These are phyloP conservation scores for Mixornis gularis DNA, from an alignment of 2,113 vertebrate species.

Conservation along the genomic window DNA sequence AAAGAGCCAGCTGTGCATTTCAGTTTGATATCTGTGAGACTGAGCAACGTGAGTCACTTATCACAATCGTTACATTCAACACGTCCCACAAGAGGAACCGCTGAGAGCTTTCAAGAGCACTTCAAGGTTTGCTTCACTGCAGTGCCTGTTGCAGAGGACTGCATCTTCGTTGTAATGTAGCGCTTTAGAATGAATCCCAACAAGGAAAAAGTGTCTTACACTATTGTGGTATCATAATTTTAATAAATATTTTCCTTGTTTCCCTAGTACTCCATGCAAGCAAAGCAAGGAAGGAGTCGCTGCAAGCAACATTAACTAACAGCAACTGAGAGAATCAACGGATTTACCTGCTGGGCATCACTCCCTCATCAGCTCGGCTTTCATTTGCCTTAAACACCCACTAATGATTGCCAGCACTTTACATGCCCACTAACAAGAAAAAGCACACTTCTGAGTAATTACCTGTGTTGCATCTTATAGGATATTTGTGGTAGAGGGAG, in stretches of 20 bases:
- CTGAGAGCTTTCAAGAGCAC: constrained; percentile 31
- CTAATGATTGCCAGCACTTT: background rate
- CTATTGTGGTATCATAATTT: background rate
- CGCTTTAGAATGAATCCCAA: background rate
- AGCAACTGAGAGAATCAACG: background rate
- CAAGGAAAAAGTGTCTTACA: background rate
- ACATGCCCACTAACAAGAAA: background rate
- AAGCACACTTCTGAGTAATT: background rate
- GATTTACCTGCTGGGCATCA: background rate
- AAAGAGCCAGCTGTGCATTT: background rate
- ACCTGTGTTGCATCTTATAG: background rate
- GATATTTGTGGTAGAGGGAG: background rate
- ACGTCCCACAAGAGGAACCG: background rate
- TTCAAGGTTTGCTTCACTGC: constrained; percentile 49
- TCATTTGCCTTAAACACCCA: background rate
- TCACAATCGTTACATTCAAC: background rate
- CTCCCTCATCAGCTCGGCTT: background rate
- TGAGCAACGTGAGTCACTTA: background rate
- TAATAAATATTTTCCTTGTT: background rate
- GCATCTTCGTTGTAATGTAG: background rate
- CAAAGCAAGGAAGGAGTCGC: background rate
- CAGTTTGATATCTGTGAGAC: background rate
- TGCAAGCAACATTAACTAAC: background rate
- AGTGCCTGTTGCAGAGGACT: background rate
- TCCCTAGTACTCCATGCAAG: background rate